A percentile compares a stretch with the other conserved stretches of the same genome.
phyloP scores from a whole-genome alignment of 2,888 invertebrate genomes.

The Linyphia triangularis region DNA sequence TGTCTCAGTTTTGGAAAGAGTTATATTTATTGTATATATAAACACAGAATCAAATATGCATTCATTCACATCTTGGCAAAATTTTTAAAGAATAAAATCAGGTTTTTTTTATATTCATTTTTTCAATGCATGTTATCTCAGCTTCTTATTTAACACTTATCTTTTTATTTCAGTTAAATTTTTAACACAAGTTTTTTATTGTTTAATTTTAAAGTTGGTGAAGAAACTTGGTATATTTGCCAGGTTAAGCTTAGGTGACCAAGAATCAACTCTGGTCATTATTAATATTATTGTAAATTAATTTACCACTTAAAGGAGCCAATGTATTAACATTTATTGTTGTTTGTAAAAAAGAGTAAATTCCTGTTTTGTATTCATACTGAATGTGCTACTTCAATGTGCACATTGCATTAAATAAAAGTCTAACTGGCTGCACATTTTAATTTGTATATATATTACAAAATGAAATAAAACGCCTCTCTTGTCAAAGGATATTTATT shows the following conservation, averaged over 20 bases:
- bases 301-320: not conserved
- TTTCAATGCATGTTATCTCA: no score
- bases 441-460: slow-evolving; percentile 60
- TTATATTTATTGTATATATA: no score
- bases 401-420: slow-evolving; percentile 11
- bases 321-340: not conserved
- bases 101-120: no score
- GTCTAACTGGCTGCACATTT: slow-evolving; percentile 17
- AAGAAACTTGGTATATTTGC: no score
- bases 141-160: no score
- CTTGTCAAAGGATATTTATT: slow-evolving; percentile 71
- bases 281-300: not conserved
- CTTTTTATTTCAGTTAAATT: no score
- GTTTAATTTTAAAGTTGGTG: no score
- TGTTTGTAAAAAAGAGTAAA: slow-evolving; percentile 7
- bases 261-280: not conserved
- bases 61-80: no score
- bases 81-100: no score
- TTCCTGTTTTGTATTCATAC: not conserved
- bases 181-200: no score
- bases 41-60: no score
- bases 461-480: slow-evolving; percentile 35
- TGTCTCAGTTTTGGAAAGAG: no score
- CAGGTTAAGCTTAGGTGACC: not conserved
- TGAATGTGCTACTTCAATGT: slow-evolving; percentile 4